Evolutionary conservation across 2,113 vertebrate species (phyloP).

Genomic region (Propithecus coquereli): DNA sequence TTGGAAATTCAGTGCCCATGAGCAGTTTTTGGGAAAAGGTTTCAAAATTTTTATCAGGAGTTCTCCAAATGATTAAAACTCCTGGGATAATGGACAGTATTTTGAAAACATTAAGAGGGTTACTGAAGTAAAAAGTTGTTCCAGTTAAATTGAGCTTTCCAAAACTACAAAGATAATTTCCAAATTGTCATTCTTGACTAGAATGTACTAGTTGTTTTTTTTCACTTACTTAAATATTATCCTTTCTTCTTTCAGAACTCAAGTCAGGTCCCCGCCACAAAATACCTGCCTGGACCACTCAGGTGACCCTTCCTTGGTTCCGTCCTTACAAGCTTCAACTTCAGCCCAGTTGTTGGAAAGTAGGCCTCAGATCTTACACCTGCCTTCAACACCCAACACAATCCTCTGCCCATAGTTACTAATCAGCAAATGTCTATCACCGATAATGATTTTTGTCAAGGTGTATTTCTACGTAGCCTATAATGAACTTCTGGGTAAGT

Average conservation of each 20-base stretch:
- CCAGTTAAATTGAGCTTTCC: not conserved
- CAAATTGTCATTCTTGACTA: not conserved
- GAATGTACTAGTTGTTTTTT: not conserved
- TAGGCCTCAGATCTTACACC: not conserved
- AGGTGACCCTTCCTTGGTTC: fast-evolving
- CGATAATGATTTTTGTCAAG: not conserved
- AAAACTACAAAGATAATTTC: not conserved
- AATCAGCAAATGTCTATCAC: not conserved
- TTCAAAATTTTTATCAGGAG: not conserved
- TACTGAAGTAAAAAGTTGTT: not conserved
- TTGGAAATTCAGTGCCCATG: not conserved
- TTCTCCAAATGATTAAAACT: not conserved
- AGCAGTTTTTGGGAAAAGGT: not conserved
- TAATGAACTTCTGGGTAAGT: not conserved
- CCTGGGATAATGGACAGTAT: not conserved
- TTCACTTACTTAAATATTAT: not conserved
- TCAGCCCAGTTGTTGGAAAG: not conserved
- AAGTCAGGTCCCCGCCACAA: not conserved
- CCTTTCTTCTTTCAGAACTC: not conserved
- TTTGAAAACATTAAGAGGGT: not conserved
- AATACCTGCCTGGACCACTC: not conserved
- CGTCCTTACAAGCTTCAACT: not conserved
- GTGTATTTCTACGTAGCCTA: not conserved
- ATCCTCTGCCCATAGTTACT: not conserved
- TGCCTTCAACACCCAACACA: not conserved